Evolutionary conservation across 2,888 invertebrate species (phyloP).

Genomic region (Elegia similella): DNA sequence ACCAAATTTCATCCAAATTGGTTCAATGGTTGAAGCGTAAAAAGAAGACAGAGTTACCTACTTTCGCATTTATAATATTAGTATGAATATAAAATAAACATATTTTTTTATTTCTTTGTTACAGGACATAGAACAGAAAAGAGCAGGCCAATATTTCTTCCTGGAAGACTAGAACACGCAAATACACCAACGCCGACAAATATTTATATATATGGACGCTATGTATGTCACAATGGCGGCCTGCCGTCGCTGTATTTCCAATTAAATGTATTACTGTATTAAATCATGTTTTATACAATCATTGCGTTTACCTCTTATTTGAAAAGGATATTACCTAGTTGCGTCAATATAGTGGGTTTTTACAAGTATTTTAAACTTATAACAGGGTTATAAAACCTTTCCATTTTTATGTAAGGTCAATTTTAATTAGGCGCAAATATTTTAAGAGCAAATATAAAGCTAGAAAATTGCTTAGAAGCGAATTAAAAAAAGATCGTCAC

Average conservation of each 20-base stretch:
- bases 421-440: too few relatives aligned
- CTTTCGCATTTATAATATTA: too few relatives aligned
- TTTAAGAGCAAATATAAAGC: too few relatives aligned
- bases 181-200: constrained; percentile 27
- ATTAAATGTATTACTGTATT: constrained; percentile 71
- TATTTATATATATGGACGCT: constrained; percentile 56
- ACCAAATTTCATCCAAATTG: too few relatives aligned
- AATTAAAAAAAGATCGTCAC: too few relatives aligned
- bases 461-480: too few relatives aligned
- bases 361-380: too few relatives aligned
- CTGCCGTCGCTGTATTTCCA: constrained; percentile 66
- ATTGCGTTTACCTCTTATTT: constrained; percentile 36
- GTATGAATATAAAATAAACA: too few relatives aligned
- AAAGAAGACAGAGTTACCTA: too few relatives aligned
- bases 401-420: too few relatives aligned
- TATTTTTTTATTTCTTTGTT: constrained; percentile 36
- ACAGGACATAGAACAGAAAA: constrained; percentile 98
- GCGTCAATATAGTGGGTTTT: background rate
- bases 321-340: constrained; percentile 12
- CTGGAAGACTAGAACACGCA: constrained; percentile 90
- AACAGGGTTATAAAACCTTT: too few relatives aligned
- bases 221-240: constrained; percentile 61
- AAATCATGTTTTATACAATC: constrained; percentile 75
- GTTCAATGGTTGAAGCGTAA: too few relatives aligned
- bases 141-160: constrained; percentile 99